Conservation (phyloP, 2,113 vertebrate species). For the Cyprinodon variegatus region DNA sequence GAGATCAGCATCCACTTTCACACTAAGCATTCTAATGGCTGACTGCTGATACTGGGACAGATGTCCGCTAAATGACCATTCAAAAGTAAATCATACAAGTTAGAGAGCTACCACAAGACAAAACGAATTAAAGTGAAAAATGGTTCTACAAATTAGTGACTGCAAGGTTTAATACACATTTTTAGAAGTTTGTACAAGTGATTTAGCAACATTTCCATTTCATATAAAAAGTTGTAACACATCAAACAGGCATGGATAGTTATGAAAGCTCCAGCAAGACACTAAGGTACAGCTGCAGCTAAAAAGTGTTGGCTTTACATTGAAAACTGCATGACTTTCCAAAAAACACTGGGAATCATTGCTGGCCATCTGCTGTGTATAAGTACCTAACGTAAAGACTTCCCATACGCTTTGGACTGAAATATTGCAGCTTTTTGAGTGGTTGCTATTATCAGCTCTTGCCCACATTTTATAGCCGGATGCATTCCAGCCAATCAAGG, state of each 20-base stretch:
- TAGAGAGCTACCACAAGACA: too few species aligned
- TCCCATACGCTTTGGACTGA: background rate
- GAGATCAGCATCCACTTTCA: too few species aligned
- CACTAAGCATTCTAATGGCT: too few species aligned
- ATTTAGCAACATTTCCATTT: too few species aligned
- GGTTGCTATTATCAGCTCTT: background rate
- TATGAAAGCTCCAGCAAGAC: background rate
- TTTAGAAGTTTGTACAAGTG: too few species aligned
- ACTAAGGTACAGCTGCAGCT: background rate
- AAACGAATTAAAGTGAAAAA: too few species aligned
- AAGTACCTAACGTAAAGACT: background rate
- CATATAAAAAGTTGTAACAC: background rate
- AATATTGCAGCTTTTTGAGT: background rate
- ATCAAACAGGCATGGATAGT: background rate
- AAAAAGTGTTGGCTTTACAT: background rate
- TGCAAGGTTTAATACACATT: too few species aligned
- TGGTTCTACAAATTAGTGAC: too few species aligned
- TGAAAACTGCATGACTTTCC: constrained; percentile 2
- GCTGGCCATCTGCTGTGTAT: background rate
- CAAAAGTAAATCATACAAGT: too few species aligned
- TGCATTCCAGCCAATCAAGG: background rate
- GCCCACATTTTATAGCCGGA: background rate
- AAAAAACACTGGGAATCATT: background rate
- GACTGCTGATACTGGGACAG: too few species aligned
- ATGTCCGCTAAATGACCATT: too few species aligned